Percentiles rank a stretch among this genome's conserved stretches.
These are phyloP conservation scores for Lycocerus yunnanus DNA, from an alignment of 2,888 invertebrate genomes.

Conservation along the genomic window DNA sequence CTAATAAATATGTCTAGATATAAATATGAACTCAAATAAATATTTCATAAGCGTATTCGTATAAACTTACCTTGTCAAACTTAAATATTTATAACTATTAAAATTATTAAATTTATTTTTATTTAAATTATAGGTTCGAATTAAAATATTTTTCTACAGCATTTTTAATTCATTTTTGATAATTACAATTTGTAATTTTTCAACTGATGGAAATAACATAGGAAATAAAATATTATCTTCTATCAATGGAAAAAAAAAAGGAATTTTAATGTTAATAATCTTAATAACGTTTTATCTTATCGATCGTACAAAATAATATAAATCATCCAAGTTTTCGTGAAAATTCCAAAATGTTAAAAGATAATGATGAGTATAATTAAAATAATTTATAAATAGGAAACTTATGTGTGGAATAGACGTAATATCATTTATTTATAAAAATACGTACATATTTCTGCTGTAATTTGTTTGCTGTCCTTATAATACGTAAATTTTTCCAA, in stretches of 20 bases:
- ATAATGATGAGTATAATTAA: background rate
- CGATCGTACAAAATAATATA: background rate
- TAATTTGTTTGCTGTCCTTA: background rate
- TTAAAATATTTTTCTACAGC: background rate
- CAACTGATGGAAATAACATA: background rate
- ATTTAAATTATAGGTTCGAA: background rate
- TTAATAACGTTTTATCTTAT: background rate
- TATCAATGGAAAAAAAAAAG: background rate
- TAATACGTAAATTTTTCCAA: too few relatives aligned
- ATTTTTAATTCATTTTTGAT: background rate
- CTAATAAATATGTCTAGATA: slow-evolving; percentile 55
- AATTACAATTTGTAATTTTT: background rate
- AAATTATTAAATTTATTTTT: slow-evolving; percentile 8
- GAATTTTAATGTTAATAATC: background rate
- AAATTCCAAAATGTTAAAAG: background rate
- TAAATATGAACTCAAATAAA: slow-evolving; percentile 53
- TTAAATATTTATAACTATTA: slow-evolving; percentile 26
- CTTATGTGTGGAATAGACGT: background rate
- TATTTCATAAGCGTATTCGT: slow-evolving; percentile 53
- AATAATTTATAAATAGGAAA: background rate
- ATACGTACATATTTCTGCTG: slow-evolving; percentile 1
- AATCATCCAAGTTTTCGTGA: background rate
- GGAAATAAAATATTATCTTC: too few relatives aligned
- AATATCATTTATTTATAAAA: background rate
- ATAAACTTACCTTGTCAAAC: slow-evolving; percentile 38